Evolutionary conservation across 2,797 vertebrate species (phyloP), one percentile per base, ranked within the genome.

Genomic region (Amblyopsis hoosieri): DNA sequence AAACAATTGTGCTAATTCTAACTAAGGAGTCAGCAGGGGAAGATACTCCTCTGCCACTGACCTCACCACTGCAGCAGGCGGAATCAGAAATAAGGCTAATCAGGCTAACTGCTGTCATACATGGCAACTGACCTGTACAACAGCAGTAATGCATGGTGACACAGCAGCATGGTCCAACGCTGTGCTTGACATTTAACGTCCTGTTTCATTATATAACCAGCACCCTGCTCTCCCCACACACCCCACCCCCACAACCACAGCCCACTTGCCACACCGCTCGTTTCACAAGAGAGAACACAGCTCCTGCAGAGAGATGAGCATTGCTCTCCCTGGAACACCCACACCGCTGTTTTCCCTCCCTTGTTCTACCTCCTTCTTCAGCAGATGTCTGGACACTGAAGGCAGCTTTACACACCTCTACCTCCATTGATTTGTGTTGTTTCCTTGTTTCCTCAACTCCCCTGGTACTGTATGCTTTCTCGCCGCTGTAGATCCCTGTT

Each of bases 271-370:
- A 70, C 72, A 37, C 79, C 67, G 61, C 61, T 72, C 75, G 77
- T 82, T 87, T 90, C 87, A 87, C 65, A 86, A 85, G 67, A 71
- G 71, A 89, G 88, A 73, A 70, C 50, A 65, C 54, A 70, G 62
- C 66, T 23, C 78, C 85, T 58, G 74, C 75, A 88, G 86, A 85
- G 74, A 68, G 64, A 61, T 78, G 80, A 79, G 76, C 81, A 85
- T 85, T 61, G 0, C 74, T 80, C 72, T 76, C 75, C 19, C 12
- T 42, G 59, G 76, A 78, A 33, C 52, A 52, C 57, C 33, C 42
- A 12, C 50, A 60, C 67, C 29, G 51, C 59, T 12, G 48, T 13
- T 46, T 46, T 59, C 33, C 60, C 12, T 33, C 52, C 71, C 29
- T 15, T 60, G 54, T 9, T 45, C 2, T 15, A 5, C 6, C 29